These are phyloP conservation scores for Anarsia innoxiella DNA, from an alignment of 2,888 invertebrate genomes.

Conservation along the genomic window DNA sequence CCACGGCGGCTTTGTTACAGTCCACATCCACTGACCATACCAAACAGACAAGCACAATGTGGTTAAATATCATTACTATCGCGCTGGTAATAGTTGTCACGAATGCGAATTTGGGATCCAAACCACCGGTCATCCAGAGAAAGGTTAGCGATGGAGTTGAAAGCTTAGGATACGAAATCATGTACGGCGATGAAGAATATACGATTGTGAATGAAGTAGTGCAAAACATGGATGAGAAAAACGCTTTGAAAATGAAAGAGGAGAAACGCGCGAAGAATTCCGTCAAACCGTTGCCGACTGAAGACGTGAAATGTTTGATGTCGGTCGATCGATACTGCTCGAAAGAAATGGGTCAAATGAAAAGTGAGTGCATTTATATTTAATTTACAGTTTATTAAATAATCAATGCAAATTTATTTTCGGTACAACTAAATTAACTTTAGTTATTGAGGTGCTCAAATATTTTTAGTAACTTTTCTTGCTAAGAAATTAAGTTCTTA, in stretches of 20 bases:
- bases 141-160: conserved; percentile 37
- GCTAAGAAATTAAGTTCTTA: neutral
- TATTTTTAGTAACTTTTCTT: too few species aligned
- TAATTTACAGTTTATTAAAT: too few species aligned
- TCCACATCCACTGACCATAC: conserved; percentile 12
- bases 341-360: conserved; percentile 48
- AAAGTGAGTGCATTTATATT: conserved; percentile 47
- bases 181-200: conserved; percentile 56
- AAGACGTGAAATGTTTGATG: conserved; percentile 64
- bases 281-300: conserved; percentile 38
- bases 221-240: conserved; percentile 36
- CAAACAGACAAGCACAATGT: conserved; percentile 32
- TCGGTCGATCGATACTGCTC: conserved; percentile 57
- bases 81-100: conserved; percentile 19
- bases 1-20: conserved; percentile 17
- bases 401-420: too few species aligned
- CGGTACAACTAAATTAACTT: too few species aligned
- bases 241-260: conserved; percentile 31
- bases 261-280: conserved; percentile 33
- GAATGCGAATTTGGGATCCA: conserved; percentile 21
- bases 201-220: conserved; percentile 48
- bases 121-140: conserved; percentile 35
- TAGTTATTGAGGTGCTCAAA: too few species aligned
- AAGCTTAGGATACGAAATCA: conserved; percentile 40
- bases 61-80: conserved; percentile 22